Percentiles rank a stretch among this genome's conserved stretches.
Conservation (phyloP, 2,797 vertebrate species). For the Neostethus bicornis region DNA sequence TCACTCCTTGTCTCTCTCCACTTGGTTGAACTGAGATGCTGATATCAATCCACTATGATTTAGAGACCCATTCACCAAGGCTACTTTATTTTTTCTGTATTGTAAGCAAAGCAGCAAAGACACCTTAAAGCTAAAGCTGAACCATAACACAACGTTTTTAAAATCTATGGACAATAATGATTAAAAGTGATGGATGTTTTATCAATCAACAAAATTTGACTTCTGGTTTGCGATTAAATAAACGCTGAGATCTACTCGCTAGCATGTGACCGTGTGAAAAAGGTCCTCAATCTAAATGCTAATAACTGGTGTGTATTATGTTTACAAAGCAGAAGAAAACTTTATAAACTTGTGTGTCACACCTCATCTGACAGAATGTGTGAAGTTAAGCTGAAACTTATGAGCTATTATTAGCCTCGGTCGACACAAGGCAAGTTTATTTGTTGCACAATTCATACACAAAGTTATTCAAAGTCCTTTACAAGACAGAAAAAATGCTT, state of each 20-base stretch:
- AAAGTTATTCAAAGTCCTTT: no score
- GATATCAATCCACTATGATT: slow-evolving; percentile 70
- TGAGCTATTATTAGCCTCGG: no score
- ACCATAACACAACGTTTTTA: neutral
- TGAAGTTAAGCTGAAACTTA: slow-evolving; percentile 1
- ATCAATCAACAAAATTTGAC: neutral
- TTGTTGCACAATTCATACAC: no score
- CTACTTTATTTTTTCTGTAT: slow-evolving; percentile 34
- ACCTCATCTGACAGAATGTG: neutral
- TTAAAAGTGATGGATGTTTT: slow-evolving; percentile 12
- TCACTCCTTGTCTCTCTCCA: slow-evolving; percentile 68
- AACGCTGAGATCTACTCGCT: neutral
- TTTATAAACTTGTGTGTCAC: neutral
- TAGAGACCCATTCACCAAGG: slow-evolving; percentile 46
- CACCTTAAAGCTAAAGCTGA: slow-evolving; percentile 5
- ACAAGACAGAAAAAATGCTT: no score
- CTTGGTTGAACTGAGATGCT: slow-evolving; percentile 64
- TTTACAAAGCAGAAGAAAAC: slow-evolving; percentile 3
- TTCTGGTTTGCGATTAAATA: slow-evolving; percentile 1
- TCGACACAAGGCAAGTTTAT: no score
- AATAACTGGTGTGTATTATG: slow-evolving; percentile 1
- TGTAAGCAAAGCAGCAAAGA: slow-evolving; percentile 24
- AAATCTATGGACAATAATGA: neutral
- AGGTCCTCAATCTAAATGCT: slow-evolving; percentile 13
- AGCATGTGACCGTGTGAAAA: neutral